Evolutionary conservation across 1,140 invertebrate species (phyloP).

Genomic region (Fopius arisanus): DNA sequence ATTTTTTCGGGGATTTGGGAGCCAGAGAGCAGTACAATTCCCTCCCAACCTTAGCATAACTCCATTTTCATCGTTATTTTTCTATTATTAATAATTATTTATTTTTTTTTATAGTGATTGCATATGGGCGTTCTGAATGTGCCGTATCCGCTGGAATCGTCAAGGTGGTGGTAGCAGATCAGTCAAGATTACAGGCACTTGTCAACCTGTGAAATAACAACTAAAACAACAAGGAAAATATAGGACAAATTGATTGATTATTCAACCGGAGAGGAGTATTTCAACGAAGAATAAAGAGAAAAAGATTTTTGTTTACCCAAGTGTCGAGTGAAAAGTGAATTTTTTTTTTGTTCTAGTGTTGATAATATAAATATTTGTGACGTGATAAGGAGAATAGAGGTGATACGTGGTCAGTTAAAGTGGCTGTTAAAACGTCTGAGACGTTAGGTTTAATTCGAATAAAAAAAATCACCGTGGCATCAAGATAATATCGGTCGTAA

Average conservation of each 20-base stretch:
- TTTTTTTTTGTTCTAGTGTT: constrained; percentile 13
- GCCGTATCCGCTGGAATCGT: background rate
- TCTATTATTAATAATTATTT: background rate
- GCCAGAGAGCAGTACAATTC: too few species aligned
- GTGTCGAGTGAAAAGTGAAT: background rate
- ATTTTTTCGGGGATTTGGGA: too few species aligned
- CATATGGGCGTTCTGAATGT: background rate
- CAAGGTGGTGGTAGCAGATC: background rate
- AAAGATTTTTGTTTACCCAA: background rate
- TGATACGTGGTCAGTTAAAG: constrained; percentile 9
- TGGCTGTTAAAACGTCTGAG: background rate
- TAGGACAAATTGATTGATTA: background rate
- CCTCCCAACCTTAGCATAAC: background rate
- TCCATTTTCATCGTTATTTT: background rate
- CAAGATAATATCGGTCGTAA: constrained; percentile 56
- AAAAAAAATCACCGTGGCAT: constrained; percentile 35
- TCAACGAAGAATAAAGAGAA: background rate
- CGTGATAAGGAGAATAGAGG: background rate
- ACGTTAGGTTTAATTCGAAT: background rate
- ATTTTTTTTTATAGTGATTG: background rate
- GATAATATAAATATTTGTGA: constrained; percentile 2
- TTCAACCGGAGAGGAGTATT: background rate
- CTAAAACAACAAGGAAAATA: background rate
- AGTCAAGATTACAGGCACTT: background rate
- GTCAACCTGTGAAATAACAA: background rate